Base-by-base conservation (phyloP, 2,888 invertebrate species). In the Heterodera filipjevi region DNA sequence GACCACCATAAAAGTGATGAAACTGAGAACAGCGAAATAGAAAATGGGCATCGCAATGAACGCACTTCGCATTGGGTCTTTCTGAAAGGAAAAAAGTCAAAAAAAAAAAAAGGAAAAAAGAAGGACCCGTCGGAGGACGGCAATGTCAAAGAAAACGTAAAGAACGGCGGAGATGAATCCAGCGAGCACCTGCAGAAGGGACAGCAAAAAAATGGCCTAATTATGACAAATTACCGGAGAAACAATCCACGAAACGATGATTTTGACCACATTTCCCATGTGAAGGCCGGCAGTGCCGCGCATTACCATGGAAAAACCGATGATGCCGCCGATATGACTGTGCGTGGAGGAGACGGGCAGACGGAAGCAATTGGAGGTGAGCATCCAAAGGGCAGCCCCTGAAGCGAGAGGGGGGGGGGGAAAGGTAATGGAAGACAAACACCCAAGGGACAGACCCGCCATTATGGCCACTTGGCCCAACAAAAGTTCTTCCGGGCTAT, bases 331-430 rank as follows among this genome's bases (percentile, higher is more conserved):
- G 64, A 98, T 96, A 87, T 98, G 96, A 86, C 95, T 95, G 91
- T 98, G 97, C 1, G 97, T 98, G 49, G 96, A 96, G n/a, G 96
- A 97, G 79, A 98, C 96, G 2, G 98, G 98, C 87, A 98, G 92
- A 87, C 95, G 93, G 77, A 96, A 91, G 85, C 95, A 94, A 12
- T 97, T 98, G 10, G 98, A 97, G 14, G 94, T 91, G 80, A 98
- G 91, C 86, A 97, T 91, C 97, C 97, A 98, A 74, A 93, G 92
- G 66, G 95, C 96, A 82, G 95, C 94, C 66, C 96, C 94, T 86
- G 44, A 66, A 66, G n/a, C 14, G 30, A 27, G 68, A 35, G 32
- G 27, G 10, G 35, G 27, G 22, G 5, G 66, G 14, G 35, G 1
- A 19, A 27, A 44, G 12, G 8, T 27, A 16, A 6, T 27, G 3